These are phyloP conservation scores for Gasterosteus aculeatus DNA, from an alignment of 2,113 vertebrate species.

Conservation along the genomic window DNA sequence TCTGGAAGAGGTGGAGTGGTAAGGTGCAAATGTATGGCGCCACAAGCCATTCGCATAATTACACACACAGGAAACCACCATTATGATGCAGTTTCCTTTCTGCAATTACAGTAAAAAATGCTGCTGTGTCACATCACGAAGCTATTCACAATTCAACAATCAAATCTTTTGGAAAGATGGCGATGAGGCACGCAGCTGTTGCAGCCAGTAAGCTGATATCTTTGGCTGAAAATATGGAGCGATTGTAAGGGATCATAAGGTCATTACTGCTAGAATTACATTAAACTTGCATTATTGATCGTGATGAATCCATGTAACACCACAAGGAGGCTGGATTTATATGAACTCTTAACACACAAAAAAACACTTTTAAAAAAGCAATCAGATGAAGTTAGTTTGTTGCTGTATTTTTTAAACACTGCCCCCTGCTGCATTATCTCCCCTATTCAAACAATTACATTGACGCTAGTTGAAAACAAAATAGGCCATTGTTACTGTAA, in stretches of 20 bases:
- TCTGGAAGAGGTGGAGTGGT: neutral
- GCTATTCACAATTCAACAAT: neutral
- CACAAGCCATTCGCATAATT: conserved; percentile 21
- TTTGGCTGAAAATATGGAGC: neutral
- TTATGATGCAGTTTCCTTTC: conserved; percentile 1
- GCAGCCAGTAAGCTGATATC: neutral
- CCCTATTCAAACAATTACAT: conserved; percentile 38
- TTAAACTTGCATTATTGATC: neutral
- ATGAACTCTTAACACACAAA: conserved; percentile 27
- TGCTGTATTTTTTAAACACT: conserved; percentile 35
- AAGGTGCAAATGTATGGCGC: neutral
- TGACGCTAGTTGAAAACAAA: conserved; percentile 37
- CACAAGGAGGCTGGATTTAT: conserved; percentile 28
- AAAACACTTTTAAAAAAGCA: conserved; percentile 16
- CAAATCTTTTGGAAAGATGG: neutral
- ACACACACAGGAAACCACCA: neutral
- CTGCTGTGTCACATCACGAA: neutral
- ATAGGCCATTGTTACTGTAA: neutral
- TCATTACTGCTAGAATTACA: neutral
- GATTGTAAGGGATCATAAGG: neutral
- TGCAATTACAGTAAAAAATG: neutral
- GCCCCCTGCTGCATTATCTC: conserved; percentile 21
- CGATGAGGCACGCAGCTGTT: neutral
- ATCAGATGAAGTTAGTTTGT: conserved; percentile 36
- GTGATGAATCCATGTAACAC: conserved; percentile 8